These are phyloP conservation scores for Bujurquina vittata DNA, from an alignment of 2,113 vertebrate species.

Conservation along the genomic window DNA sequence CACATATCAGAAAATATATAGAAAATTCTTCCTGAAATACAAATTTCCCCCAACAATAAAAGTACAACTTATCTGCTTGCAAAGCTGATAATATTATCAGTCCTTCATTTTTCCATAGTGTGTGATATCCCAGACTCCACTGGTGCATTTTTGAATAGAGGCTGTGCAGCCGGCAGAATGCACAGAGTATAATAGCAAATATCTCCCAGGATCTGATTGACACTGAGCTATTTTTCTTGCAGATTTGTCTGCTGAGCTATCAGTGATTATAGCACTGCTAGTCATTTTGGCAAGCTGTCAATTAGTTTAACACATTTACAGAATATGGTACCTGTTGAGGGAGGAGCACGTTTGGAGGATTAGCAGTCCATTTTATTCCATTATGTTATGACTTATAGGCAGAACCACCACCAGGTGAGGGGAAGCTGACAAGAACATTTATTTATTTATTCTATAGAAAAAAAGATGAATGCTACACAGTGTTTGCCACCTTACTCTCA, in stretches of 20 bases:
- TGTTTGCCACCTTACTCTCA: background rate
- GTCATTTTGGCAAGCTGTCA: background rate
- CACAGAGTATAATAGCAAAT: background rate
- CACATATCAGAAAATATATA: background rate
- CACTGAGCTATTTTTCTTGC: background rate
- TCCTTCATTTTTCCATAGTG: background rate
- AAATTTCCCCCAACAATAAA: background rate
- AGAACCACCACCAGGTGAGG: background rate
- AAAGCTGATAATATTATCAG: conserved; percentile 1
- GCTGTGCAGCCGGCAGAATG: background rate
- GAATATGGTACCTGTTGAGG: background rate
- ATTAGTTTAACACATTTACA: background rate
- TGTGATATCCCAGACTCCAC: background rate
- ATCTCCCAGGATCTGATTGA: background rate
- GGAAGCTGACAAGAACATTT: background rate
- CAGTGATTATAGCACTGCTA: background rate
- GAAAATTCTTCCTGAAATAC: background rate
- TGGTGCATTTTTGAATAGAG: background rate
- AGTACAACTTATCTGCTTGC: conserved; percentile 2
- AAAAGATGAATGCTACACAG: background rate
- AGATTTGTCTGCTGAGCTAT: background rate
- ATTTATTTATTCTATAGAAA: background rate
- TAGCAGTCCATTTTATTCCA: background rate
- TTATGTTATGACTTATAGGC: background rate
- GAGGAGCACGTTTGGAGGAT: too few species aligned